phyloP scores from a whole-genome alignment of 2,113 vertebrate genomes.

The Tupaia tana region DNA sequence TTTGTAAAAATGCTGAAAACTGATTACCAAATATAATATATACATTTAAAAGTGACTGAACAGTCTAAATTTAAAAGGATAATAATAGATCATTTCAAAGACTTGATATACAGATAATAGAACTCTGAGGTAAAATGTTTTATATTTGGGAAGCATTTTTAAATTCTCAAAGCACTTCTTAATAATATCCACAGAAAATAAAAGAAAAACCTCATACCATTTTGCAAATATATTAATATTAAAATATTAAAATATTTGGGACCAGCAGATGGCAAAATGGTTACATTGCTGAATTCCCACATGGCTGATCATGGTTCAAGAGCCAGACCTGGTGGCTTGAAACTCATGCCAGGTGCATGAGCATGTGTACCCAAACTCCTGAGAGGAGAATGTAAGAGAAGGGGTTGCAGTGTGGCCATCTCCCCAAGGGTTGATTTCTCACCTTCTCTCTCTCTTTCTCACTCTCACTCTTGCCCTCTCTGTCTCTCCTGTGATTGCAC shows the following conservation, averaged over 20 bases:
- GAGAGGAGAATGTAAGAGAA: too few relatives aligned
- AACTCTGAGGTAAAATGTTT: slow-evolving; percentile 10
- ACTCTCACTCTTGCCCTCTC: too few relatives aligned
- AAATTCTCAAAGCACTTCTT: neutral
- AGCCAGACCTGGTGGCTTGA: too few relatives aligned
- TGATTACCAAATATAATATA: neutral
- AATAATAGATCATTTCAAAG: slow-evolving; percentile 16
- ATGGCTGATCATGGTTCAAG: too few relatives aligned
- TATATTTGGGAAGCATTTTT: neutral
- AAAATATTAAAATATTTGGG: neutral
- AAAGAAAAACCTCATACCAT: neutral
- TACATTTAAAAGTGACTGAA: neutral
- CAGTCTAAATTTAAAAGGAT: neutral
- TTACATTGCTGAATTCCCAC: too few relatives aligned
- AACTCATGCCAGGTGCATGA: too few relatives aligned
- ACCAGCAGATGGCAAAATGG: neutral
- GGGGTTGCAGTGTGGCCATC: too few relatives aligned
- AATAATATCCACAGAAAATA: neutral
- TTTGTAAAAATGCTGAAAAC: slow-evolving; percentile 1
- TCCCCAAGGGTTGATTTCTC: too few relatives aligned
- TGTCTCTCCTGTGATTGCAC: too few relatives aligned
- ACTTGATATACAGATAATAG: neutral
- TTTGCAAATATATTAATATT: slow-evolving; percentile 22
- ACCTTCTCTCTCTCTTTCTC: too few relatives aligned
- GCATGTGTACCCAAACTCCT: too few relatives aligned